Evolutionary conservation across 2,888 invertebrate species (phyloP), one percentile per base, ranked within the genome.

Genomic region (Drosophila siamana): DNA sequence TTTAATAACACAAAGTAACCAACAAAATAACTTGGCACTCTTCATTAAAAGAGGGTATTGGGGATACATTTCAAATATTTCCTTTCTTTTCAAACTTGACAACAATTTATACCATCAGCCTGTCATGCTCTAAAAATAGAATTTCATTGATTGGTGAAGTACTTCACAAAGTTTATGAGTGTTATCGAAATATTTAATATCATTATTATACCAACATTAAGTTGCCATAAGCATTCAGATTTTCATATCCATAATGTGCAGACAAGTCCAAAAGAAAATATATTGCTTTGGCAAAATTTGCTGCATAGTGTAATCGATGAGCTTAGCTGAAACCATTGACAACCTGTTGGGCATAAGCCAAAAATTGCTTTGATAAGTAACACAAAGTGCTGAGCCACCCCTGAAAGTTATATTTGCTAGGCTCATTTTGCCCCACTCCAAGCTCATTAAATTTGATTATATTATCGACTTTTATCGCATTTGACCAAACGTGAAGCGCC

Each of bases 391-490:
- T 30, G 38, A 65, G 9, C 51, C 52, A 70, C 69, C 81, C 80
- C 52, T 48, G 28, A 16, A 22, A 22, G 36, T 15, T 41, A 19
- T 41, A 19, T 11, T 28, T 33, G 46, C 57, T 44, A 26, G 43
- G 41, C 33, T 55, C 44, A 69, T 30, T 22, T 56, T 55, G 33
- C 33, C 70, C 50, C 56, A 66, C 41, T 60, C 51, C 70, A 69
- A 87, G 74, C 81, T 86, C 84, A 86, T 88, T 86, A 79, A 67
- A 83, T 83, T 86, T 75, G 74, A 88, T 86, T 88, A 69, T 71
- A 83, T 86, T 87, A 83, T 79, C 68, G 79, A 75, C 77, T 74
- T 78, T 88, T 86, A 86, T 88, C 88, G 73, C 67, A 86, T 80
- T 86, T 83, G 88, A 74, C 86, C 86, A 74, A 74, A 66, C 62